Conservation (phyloP, 2,888 invertebrate genomes). For the Eubasilissa splendida region DNA sequence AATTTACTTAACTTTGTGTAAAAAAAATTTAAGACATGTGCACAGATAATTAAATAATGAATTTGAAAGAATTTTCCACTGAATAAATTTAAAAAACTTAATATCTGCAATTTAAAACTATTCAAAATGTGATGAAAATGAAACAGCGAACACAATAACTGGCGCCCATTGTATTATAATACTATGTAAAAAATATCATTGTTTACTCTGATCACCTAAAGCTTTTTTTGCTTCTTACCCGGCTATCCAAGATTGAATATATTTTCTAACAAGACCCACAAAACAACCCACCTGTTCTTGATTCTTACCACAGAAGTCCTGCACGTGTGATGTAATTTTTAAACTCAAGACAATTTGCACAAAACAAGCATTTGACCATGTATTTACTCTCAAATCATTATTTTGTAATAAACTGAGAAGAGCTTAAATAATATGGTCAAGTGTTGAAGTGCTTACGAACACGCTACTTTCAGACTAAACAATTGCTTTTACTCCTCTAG, state of each 20-base stretch:
- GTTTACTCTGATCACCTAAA: constrained; percentile 14
- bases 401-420: constrained; percentile 5
- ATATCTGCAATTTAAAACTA: too few relatives aligned
- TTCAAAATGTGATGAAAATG: background rate
- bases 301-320: background rate
- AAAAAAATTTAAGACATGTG: too few relatives aligned
- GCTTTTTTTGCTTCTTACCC: constrained; percentile 11
- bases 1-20: too few relatives aligned
- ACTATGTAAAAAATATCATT: background rate
- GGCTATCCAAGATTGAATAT: constrained; percentile 1
- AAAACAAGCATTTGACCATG: background rate
- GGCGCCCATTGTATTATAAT: background rate
- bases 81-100: too few relatives aligned
- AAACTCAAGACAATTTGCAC: background rate
- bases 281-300: background rate
- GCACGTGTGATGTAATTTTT: constrained; percentile 5
- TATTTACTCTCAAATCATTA: background rate
- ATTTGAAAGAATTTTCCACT: too few relatives aligned
- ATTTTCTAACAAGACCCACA: background rate
- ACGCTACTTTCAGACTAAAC: constrained; percentile 36
- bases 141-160: background rate
- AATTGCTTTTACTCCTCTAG: constrained; percentile 50
- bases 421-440: constrained; percentile 8
- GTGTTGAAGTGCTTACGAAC: background rate
- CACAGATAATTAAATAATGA: too few relatives aligned